Conservation (phyloP, 2,797 vertebrate genomes). For the Mionectes olivaceus region DNA sequence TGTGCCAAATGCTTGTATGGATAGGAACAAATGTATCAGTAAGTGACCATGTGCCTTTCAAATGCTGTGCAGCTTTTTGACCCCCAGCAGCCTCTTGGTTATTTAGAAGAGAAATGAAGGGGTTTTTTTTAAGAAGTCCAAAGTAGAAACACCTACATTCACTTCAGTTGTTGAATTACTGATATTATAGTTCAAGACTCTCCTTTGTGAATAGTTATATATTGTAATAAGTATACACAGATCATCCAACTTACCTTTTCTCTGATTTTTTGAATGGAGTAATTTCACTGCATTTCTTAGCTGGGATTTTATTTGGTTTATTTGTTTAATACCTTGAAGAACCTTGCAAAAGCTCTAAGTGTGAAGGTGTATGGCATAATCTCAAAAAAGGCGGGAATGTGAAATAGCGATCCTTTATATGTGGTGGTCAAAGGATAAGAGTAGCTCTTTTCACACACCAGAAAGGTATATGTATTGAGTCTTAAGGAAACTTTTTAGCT, state of each 20-base stretch:
- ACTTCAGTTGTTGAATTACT: background rate
- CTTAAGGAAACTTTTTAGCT: slow-evolving; percentile 3
- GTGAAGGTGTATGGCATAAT: background rate
- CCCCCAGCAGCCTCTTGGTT: background rate
- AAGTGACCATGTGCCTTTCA: background rate
- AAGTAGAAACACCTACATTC: background rate
- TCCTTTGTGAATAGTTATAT: background rate
- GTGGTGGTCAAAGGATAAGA: background rate
- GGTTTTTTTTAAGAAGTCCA: background rate
- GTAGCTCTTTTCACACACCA: background rate
- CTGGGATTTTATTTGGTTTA: background rate
- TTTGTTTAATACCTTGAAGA: background rate
- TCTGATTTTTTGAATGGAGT: background rate
- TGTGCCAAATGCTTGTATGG: background rate
- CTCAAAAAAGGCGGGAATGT: background rate
- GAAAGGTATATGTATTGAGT: slow-evolving; percentile 7
- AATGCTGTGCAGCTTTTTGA: background rate
- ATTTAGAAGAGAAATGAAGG: background rate
- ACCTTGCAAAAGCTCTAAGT: background rate
- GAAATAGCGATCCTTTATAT: background rate
- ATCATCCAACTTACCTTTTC: background rate
- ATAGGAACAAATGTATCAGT: background rate
- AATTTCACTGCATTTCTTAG: background rate
- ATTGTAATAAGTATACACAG: background rate
- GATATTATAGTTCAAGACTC: background rate